Base-by-base conservation (phyloP, 2,888 invertebrate genomes). In the Archaeoteleia sp. region DNA sequence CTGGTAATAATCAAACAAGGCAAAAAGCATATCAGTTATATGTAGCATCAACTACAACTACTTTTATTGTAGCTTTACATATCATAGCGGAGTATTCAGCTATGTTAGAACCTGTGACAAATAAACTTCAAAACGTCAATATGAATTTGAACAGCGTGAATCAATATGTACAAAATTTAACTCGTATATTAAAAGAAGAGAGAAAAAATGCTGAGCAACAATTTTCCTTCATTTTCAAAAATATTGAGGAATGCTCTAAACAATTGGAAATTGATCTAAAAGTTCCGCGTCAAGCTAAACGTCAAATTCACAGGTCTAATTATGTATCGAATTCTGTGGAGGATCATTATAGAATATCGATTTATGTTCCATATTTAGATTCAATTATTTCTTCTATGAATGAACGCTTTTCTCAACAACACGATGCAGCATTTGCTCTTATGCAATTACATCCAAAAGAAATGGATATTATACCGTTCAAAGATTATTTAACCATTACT, bases 311-410 rank as follows among this genome's bases (percentile, higher is more conserved):
- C 10, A 15, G 37, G 8, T 37, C 39, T 4, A 51, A 51, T 39
- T 14, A 23, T 13, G 13, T 8, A 34, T 29, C 51, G 17, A 35
- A 27, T 14, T n/a, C 20, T 4, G 29, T 27, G 4, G 20, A 46
- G 7, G 14, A 27, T n/a, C 37, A 39, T 39, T 39, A 17, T 17
- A 37, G 12, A 12, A 14, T 10, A 23, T 17, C 32, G 2, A 46
- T 46, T 34, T 46, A 14, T 23, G 34, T 46, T 23, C 13, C 32
- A 10, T 51, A 39, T 27, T 13, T 51, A 15, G 51, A 51, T 51
- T 39, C 37, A 6, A 29, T 51, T 29, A 15, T 51, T 8, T 29
- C 37, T 27, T 14, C 37, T 12, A 13, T 46, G 20, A 15, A 4
- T 20, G 25, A 20, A 5, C 8, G 34, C 1, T 46, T 46, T n/a